phyloP scores from a whole-genome alignment of 2,888 invertebrate species.

The Patella caerulea region DNA sequence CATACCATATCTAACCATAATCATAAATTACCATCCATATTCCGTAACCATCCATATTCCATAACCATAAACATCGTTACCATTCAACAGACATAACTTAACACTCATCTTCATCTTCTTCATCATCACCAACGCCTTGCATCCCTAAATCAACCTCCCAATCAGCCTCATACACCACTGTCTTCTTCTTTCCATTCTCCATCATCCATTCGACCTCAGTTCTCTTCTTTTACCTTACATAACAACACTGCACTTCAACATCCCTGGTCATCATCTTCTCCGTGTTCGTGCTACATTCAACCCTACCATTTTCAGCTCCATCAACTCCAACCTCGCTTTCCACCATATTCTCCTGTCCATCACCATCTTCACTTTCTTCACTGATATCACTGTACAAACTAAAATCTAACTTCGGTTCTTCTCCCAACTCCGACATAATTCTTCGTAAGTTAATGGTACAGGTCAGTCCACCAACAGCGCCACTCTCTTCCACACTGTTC shows the following conservation, averaged over 20 bases:
- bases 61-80: background rate
- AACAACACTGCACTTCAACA: background rate
- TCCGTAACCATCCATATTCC: background rate
- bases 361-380: background rate
- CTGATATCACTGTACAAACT: background rate
- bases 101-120: too few relatives aligned
- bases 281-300: background rate
- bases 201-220: background rate
- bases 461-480: background rate
- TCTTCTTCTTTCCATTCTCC: background rate
- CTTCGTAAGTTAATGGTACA: background rate
- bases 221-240: background rate
- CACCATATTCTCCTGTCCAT: background rate
- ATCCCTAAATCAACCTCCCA: background rate
- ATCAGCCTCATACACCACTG: background rate
- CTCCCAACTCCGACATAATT: background rate
- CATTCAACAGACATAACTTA: background rate
- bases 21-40: too few relatives aligned
- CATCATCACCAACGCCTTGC: too few relatives aligned
- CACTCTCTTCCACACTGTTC: too few relatives aligned
- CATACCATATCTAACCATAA: too few relatives aligned
- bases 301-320: background rate
- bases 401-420: background rate
- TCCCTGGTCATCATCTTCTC: background rate
- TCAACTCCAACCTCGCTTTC: background rate